phyloP scores from a whole-genome alignment of 2,797 vertebrate species.

The Parauchenoglanis punctatus region DNA sequence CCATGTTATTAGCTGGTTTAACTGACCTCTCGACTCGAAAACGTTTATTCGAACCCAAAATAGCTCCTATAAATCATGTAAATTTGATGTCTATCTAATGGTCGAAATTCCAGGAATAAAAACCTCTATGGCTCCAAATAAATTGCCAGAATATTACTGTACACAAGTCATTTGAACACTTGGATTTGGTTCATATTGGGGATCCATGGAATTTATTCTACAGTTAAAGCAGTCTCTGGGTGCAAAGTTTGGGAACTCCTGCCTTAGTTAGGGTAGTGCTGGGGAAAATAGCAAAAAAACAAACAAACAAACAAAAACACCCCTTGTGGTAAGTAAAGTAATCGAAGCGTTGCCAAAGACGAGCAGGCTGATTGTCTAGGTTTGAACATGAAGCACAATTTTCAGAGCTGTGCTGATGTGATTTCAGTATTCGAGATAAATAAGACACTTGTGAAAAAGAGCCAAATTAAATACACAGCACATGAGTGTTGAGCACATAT shows the following conservation, averaged over 20 bases:
- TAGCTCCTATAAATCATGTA: background rate
- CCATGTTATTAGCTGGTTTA: background rate
- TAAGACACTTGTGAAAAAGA: background rate
- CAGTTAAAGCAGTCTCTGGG: background rate
- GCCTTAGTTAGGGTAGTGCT: background rate
- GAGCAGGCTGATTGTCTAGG: background rate
- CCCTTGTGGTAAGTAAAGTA: background rate
- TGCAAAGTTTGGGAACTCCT: background rate
- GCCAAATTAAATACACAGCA: background rate
- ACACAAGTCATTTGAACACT: background rate
- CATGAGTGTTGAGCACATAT: background rate
- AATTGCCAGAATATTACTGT: background rate
- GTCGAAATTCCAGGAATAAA: background rate
- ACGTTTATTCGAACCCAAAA: background rate
- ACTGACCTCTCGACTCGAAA: background rate
- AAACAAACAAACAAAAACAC: background rate
- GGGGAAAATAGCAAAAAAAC: background rate
- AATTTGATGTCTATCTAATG: background rate
- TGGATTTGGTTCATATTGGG: background rate
- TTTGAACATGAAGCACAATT: slow-evolving; percentile 15
- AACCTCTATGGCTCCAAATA: background rate
- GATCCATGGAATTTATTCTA: background rate
- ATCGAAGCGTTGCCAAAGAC: slow-evolving; percentile 12
- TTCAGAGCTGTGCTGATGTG: background rate
- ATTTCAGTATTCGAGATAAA: background rate